These are phyloP conservation scores for Agrenia bidenticulata DNA, from an alignment of 2,888 invertebrate genomes.

Conservation along the genomic window DNA sequence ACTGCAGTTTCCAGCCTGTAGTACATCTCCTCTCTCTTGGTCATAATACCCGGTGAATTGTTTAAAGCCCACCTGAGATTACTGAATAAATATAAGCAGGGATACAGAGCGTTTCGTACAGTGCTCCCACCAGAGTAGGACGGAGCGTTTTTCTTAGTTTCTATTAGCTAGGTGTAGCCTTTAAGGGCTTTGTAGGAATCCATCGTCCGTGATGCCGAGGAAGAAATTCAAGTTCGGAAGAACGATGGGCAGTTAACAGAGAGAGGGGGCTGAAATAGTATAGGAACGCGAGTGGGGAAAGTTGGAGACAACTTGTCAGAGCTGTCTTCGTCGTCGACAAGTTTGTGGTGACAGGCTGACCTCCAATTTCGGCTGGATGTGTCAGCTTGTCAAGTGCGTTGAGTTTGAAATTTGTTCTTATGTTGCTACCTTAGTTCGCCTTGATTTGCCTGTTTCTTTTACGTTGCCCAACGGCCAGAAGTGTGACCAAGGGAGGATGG, in stretches of 20 bases:
- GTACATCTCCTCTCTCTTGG: background rate
- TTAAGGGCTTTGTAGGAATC: too few relatives aligned
- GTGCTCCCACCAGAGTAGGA: too few relatives aligned
- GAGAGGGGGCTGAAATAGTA: background rate
- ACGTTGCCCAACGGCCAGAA: slow-evolving; percentile 34
- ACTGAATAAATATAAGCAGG: too few relatives aligned
- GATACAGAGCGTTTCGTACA: too few relatives aligned
- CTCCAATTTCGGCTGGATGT: slow-evolving; percentile 25
- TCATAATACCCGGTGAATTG: background rate
- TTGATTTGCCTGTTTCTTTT: slow-evolving; percentile 42
- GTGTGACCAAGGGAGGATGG: slow-evolving; percentile 40
- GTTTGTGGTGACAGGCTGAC: background rate
- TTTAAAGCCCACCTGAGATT: too few relatives aligned
- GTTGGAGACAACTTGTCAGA: background rate
- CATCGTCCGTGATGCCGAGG: too few relatives aligned
- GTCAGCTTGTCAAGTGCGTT: slow-evolving; percentile 45
- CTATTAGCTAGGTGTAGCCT: too few relatives aligned
- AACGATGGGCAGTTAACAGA: background rate
- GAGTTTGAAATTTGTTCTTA: slow-evolving; percentile 47
- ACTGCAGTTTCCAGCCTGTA: background rate
- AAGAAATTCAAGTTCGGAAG: background rate
- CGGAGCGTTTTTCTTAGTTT: too few relatives aligned
- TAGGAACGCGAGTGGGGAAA: background rate
- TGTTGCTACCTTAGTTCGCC: slow-evolving; percentile 45
- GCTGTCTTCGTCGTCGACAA: background rate